phyloP scores from a whole-genome alignment of 2,888 invertebrate genomes.

The Dicranocentrus wangi region DNA sequence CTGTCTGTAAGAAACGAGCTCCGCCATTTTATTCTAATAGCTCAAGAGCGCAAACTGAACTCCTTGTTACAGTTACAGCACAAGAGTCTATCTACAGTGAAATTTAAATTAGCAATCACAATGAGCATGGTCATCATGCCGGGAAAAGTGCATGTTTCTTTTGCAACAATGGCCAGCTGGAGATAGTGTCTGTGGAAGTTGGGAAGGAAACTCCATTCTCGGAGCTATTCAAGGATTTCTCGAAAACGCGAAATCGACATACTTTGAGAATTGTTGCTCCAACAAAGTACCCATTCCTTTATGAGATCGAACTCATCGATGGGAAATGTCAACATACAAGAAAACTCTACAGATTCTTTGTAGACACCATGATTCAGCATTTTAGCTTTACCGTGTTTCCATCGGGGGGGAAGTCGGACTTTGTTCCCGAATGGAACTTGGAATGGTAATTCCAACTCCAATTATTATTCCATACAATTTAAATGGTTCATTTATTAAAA shows the following conservation, averaged over 20 bases:
- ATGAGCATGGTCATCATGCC: not conserved
- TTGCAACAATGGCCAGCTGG: not conserved
- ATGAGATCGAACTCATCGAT: not conserved
- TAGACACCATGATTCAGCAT: not conserved
- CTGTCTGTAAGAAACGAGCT: slow-evolving; percentile 21
- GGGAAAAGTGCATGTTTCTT: slow-evolving; percentile 11
- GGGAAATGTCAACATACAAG: slow-evolving; percentile 1
- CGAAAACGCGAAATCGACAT: slow-evolving; percentile 21
- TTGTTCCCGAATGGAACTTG: slow-evolving; percentile 29
- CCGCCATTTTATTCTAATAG: slow-evolving; percentile 4
- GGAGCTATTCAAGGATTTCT: slow-evolving; percentile 18
- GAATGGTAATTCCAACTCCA: slow-evolving; percentile 13
- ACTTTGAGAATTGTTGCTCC: slow-evolving; percentile 6
- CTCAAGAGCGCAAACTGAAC: not conserved
- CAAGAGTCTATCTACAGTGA: not conserved
- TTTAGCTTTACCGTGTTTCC: slow-evolving; percentile 25
- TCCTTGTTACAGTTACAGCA: not conserved
- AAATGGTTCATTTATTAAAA: not conserved
- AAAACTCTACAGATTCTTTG: not conserved
- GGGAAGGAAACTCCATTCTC: not conserved
- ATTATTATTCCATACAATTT: not conserved
- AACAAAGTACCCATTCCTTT: slow-evolving; percentile 17
- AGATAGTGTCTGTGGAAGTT: not conserved
- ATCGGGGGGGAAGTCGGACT: slow-evolving; percentile 28
- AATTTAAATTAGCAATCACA: not conserved